Evolutionary conservation across 64 coral and sea anemone genomes (phyloP).

Genomic region (Actinia equina): DNA sequence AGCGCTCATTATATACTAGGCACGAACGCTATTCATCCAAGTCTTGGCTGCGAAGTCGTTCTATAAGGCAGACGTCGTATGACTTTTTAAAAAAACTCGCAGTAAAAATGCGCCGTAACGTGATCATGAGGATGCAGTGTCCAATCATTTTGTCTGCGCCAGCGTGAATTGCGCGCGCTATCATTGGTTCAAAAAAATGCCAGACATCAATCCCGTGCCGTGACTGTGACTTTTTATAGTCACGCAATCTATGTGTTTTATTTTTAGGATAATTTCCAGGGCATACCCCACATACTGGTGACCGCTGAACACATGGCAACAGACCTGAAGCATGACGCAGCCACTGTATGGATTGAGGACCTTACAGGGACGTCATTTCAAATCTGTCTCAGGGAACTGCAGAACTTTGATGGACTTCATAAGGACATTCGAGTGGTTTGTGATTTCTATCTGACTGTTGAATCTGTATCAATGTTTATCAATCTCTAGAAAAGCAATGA

Average conservation of each 20-base stretch:
- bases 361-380: constrained; percentile 49
- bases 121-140: too few relatives aligned
- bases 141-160: too few relatives aligned
- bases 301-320: constrained; percentile 55
- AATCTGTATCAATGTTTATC: not conserved
- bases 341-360: constrained; percentile 76
- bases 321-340: constrained; percentile 65
- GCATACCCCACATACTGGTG: constrained; percentile 41
- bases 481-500: not conserved
- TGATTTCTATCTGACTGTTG: not conserved
- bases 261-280: constrained; percentile 55
- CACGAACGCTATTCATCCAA: too few relatives aligned
- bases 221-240: too few relatives aligned
- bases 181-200: too few relatives aligned
- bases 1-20: not conserved
- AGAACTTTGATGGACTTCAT: constrained; percentile 83
- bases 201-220: too few relatives aligned
- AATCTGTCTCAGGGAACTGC: constrained; percentile 73
- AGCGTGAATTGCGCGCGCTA: too few relatives aligned
- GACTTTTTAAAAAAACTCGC: too few relatives aligned
- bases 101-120: too few relatives aligned
- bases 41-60: too few relatives aligned
- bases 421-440: constrained; percentile 80
- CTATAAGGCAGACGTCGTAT: too few relatives aligned
- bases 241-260: constrained; percentile 38